Base-by-base conservation (phyloP, 2,888 invertebrate genomes). In the Lasioglossum morio region DNA sequence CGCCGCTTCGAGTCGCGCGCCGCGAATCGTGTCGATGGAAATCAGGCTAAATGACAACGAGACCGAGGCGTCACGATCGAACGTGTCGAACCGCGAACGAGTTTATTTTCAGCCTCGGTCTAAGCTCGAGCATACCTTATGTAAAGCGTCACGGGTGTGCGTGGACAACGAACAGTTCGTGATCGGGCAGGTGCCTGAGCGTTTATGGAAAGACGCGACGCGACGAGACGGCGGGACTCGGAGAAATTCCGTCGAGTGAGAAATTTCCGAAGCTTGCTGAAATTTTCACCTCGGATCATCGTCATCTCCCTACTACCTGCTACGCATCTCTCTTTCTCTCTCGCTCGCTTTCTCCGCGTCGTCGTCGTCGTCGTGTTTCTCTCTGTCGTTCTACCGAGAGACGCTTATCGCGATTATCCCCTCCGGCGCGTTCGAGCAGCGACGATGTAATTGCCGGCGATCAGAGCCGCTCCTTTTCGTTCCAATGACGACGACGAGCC, bases 71-170 rank as follows among this genome's bases (percentile, higher is more conserved):
- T 88, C 82, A 85, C 81, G 82, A 85, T 89, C 85, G 88, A 88
- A 88, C 87, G 91, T 83, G 84, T 89, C 86, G 91, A 91, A 89
- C 88, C 89, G 84, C 82, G 85, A 57, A 87, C 88, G 81, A 91
- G 89, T 91, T 88, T 91, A 91, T 91, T 90, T 91, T 87, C 77
- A 91, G 90, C 90, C 57, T 84, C 84, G 78, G 80, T 85, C 89
- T 90, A 90, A 89, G 85, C 84, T 83, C 88, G 88, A 82, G 88
- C 89, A 90, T 90, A 90, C 89, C 91, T 91, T 91, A 91, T 91
- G 89, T 90, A 91, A 91, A 91, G 85, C 86, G 85, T 2, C 30
- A 86, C 88, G 88, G 87, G 83, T 87, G 86, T 89, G 90, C 88
- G 90, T 84, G 85, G 86, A 91, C 90, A 87, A 86, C 86, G 87